Evolutionary conservation across 64 coral and sea anemone species (phyloP), one percentile per base, ranked within the genome.

Genomic region (Acropora tenuis): DNA sequence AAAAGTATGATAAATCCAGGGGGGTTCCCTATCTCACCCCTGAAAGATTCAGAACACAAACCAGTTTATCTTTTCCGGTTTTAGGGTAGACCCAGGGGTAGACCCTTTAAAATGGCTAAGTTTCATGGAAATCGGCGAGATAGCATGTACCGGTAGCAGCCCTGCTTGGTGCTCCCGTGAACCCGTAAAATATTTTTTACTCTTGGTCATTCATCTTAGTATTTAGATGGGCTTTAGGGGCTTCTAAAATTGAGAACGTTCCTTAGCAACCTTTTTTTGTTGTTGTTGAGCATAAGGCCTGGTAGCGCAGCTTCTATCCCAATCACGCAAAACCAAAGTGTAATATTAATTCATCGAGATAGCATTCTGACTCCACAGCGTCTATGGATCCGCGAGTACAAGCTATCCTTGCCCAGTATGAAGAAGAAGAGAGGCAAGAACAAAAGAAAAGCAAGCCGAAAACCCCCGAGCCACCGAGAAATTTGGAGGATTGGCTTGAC

Each of bases 361-460:
- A 41, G 5, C 8, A 2, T 43, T 44, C 8, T 83, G 1, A 3
- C 46, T 0, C 40, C 45, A 6, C 13, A 71, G 5, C 16, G 17
- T 71, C 16, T n/a, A 94, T 97, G 88, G 95, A 97, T 97, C 60
- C 92, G 55, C 82, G 95, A 89, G 90, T 97, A 47, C 88, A 97
- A 80, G 95, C 92, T 2, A 91, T 97, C 66, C 74, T 97, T 73
- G 95, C 95, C 10, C 53, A 87, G 41, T 94, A 91, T 79, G 92
- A 86, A 9, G 74, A 97, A 41, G 84, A 93, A 17, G 95, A 94
- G 16, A 50, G 47, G 43, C 77, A 82, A 74, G 95, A 94, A 18
- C 78, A 81, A 69, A 40, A 69, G 41, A 83, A 97, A 78, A 58
- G 83, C 87, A 90, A 87, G 20, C 88, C 61, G 0, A 87, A 60